Conservation (phyloP, 2,113 vertebrate species). For the Petrocephalus microphthalmus region DNA sequence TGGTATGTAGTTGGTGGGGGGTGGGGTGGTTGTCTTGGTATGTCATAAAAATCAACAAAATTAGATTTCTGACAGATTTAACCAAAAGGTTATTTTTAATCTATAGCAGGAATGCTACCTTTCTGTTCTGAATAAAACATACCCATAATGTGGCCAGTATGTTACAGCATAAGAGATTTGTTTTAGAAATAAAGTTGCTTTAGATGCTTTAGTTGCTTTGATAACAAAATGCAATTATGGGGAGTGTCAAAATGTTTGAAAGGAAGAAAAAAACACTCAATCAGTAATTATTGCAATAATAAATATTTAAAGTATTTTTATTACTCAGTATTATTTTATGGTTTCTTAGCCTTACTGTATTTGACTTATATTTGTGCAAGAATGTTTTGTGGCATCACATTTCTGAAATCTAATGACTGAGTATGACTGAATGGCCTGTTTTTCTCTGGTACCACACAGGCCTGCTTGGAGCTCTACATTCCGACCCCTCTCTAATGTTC, state of each 20-base stretch:
- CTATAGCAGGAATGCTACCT: background rate
- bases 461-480: conserved; percentile 22
- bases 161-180: background rate
- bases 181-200: background rate
- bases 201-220: background rate
- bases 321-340: background rate
- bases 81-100: background rate
- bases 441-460: background rate
- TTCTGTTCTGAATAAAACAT: background rate
- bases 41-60: background rate
- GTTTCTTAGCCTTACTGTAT: background rate
- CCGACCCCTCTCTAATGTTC: conserved; percentile 42
- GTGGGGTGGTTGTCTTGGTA: background rate
- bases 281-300: background rate
- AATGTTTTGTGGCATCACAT: background rate
- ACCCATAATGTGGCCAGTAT: background rate
- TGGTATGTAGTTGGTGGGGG: background rate
- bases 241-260: background rate
- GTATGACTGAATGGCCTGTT: conserved; percentile 1
- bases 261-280: background rate
- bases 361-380: background rate
- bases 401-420: background rate
- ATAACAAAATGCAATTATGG: background rate
- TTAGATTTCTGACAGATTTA: background rate
- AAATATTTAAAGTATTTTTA: background rate